Percentiles rank a stretch among this genome's conserved stretches.
phyloP scores from a whole-genome alignment of 2,888 invertebrate genomes.

The Polydesmus complanatus region DNA sequence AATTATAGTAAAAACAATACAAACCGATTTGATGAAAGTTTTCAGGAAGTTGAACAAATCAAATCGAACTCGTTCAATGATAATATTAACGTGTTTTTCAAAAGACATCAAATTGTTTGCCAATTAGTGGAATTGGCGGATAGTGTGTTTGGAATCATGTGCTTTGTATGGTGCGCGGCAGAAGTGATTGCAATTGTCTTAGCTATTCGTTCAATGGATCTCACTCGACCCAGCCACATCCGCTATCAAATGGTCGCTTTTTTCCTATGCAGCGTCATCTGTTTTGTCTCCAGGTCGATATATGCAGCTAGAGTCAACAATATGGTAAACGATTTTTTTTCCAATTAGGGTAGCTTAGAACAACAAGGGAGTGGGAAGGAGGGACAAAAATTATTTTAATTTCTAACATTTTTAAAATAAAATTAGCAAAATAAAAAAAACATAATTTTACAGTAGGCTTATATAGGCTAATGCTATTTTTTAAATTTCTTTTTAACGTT shows the following conservation, averaged over 20 bases:
- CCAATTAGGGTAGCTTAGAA: no score
- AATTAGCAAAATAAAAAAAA: no score
- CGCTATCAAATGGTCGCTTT: background rate
- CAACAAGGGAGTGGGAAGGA: no score
- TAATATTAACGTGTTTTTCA: background rate
- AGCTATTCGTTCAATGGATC: constrained; percentile 4
- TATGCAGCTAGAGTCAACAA: background rate
- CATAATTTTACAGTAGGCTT: no score
- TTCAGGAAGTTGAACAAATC: background rate
- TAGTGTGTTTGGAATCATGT: background rate
- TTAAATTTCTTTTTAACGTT: no score
- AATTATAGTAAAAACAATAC: background rate
- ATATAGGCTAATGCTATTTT: no score
- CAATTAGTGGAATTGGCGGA: background rate
- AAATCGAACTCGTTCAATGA: background rate
- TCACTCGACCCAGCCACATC: background rate
- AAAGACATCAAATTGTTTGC: background rate
- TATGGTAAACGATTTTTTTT: background rate
- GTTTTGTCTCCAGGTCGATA: background rate
- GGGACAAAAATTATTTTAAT: no score
- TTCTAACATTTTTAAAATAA: no score
- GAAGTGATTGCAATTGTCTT: constrained; percentile 3
- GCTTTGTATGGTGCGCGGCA: constrained; percentile 1
- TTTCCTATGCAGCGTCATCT: background rate
- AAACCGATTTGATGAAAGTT: background rate